These are phyloP conservation scores for Anguilla pacifica DNA, from an alignment of 2,797 vertebrate species.

Conservation along the genomic window DNA sequence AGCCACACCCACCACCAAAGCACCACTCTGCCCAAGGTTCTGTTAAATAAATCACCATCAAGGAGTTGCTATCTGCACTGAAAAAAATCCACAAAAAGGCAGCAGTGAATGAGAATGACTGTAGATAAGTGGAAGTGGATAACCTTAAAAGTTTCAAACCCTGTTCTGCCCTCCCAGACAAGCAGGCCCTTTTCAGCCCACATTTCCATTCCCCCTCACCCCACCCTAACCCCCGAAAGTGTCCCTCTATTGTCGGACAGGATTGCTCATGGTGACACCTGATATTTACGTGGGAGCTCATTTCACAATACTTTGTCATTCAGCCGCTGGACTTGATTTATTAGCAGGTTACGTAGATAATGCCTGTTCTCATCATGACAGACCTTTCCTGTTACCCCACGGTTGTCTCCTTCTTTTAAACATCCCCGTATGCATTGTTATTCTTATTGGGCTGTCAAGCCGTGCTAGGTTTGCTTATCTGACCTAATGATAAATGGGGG, in stretches of 20 bases:
- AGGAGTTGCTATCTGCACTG: not conserved
- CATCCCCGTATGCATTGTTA: not conserved
- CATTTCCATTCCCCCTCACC: not conserved
- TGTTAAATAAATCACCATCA: not conserved
- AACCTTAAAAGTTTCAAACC: not conserved
- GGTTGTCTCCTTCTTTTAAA: not conserved
- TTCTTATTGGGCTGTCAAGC: slow-evolving; percentile 8
- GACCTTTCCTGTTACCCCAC: not conserved
- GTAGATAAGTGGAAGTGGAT: not conserved
- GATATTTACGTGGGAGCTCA: not conserved
- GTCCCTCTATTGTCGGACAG: not conserved
- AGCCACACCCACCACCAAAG: not conserved
- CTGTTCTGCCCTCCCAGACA: not conserved
- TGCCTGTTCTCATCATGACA: not conserved
- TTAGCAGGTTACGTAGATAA: slow-evolving; percentile 13
- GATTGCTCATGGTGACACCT: not conserved
- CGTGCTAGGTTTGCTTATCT: not conserved
- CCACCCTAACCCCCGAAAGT: not conserved
- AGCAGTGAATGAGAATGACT: not conserved
- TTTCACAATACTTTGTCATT: slow-evolving; percentile 13
- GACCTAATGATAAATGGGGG: slow-evolving; percentile 13
- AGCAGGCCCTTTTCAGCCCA: not conserved
- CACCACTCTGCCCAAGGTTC: not conserved
- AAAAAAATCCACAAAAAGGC: not conserved
- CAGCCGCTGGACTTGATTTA: not conserved